A percentile compares a stretch with the other conserved stretches of the same genome.
Conservation (phyloP, 2,797 vertebrate species). For the Furcifer pardalis region DNA sequence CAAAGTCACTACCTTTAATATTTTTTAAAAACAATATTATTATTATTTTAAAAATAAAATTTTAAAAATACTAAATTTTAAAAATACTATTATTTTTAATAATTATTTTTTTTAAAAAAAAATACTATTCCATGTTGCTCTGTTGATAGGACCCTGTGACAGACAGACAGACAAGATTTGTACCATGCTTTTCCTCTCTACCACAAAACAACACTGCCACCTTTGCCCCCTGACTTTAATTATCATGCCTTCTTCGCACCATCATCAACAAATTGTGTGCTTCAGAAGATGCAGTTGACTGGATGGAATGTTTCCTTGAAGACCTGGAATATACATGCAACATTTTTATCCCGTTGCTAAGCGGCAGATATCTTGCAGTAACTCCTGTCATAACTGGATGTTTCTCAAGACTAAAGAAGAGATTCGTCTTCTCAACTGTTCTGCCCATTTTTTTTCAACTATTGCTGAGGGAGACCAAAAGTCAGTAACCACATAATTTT, state of each 20-base stretch:
- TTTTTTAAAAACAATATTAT: too few relatives aligned
- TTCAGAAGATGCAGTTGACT: conserved; percentile 12
- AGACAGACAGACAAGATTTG: too few relatives aligned
- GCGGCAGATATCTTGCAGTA: conserved; percentile 6
- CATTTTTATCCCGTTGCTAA: not conserved
- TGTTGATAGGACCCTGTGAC: too few relatives aligned
- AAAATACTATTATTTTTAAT: too few relatives aligned
- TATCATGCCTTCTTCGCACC: not conserved
- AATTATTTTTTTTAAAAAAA: too few relatives aligned
- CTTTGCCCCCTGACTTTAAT: too few relatives aligned
- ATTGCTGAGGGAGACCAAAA: not conserved
- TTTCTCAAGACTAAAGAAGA: conserved; percentile 1
- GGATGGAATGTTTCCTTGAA: not conserved
- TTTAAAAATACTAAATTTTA: too few relatives aligned
- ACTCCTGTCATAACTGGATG: conserved; percentile 12
- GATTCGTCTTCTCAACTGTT: conserved; percentile 6
- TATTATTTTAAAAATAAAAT: too few relatives aligned
- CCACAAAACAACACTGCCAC: too few relatives aligned
- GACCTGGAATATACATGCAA: conserved; percentile 1
- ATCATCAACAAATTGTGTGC: not conserved
- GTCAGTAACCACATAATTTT: conserved; percentile 12
- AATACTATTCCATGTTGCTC: too few relatives aligned
- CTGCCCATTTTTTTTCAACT: not conserved
- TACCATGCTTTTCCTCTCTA: too few relatives aligned
- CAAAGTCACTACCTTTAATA: too few relatives aligned